Percentiles rank a stretch among this genome's conserved stretches.
Evolutionary conservation across 2,888 invertebrate species (phyloP).

Genomic region (Dasypogon diadema): DNA sequence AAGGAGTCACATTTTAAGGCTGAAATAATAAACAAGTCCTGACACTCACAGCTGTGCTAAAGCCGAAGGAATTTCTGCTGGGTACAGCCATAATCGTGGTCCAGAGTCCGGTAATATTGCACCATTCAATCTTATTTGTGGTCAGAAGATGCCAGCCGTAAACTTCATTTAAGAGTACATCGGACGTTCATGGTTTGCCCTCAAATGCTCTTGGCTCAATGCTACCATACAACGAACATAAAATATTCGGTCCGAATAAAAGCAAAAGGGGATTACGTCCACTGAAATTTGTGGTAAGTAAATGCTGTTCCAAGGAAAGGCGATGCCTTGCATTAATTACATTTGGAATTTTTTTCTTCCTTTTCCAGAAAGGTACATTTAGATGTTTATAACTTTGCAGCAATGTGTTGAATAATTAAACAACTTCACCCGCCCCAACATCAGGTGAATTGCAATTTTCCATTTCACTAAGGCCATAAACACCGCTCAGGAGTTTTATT

Average conservation of each 20-base stretch:
- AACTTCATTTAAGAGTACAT: conserved; percentile 55
- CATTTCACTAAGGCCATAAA: conserved; percentile 16
- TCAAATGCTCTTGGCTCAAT: conserved; percentile 34
- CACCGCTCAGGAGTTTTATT: conserved; percentile 15
- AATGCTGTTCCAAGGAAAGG: conserved; percentile 18
- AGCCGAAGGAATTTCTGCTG: conserved; percentile 44
- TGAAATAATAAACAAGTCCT: conserved; percentile 48
- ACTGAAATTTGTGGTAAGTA: conserved; percentile 45
- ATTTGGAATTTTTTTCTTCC: conserved; percentile 17
- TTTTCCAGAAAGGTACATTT: conserved; percentile 9
- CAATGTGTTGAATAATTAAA: conserved; percentile 34
- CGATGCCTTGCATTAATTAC: conserved; percentile 41
- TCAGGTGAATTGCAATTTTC: conserved; percentile 1
- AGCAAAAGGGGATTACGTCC: conserved; percentile 38
- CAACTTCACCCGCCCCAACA: neutral
- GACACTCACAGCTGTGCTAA: conserved; percentile 43
- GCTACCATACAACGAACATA: conserved; percentile 39
- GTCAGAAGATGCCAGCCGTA: conserved; percentile 55
- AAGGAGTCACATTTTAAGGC: conserved; percentile 45
- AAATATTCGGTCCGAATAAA: conserved; percentile 38
- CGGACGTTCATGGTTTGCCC: conserved; percentile 41
- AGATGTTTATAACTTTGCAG: conserved; percentile 26
- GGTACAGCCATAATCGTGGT: conserved; percentile 42
- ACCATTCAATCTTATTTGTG: conserved; percentile 57
- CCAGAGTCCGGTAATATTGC: conserved; percentile 53